These are phyloP conservation scores for Pandion haliaetus DNA, from an alignment of 2,113 vertebrate species.

Conservation along the genomic window DNA sequence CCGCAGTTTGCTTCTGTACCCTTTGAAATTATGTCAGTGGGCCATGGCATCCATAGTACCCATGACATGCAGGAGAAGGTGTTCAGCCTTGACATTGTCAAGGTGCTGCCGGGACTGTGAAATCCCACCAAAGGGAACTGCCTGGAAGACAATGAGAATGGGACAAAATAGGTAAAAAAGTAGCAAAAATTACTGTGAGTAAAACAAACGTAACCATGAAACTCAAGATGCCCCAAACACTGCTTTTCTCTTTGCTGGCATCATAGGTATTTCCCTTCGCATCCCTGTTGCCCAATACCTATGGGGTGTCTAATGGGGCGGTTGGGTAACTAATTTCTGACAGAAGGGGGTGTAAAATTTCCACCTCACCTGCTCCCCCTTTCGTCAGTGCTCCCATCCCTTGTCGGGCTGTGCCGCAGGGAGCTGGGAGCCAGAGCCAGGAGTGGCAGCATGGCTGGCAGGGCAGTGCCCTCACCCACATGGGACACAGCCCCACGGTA, in stretches of 20 bases:
- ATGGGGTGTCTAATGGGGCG: not conserved
- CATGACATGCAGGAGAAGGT: not conserved
- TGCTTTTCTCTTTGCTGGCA: not conserved
- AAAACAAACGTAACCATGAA: not conserved
- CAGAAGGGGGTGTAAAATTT: not conserved
- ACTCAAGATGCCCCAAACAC: not conserved
- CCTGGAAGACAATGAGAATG: not conserved
- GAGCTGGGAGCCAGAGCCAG: fast-evolving
- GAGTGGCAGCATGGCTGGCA: fast-evolving
- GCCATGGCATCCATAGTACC: not conserved
- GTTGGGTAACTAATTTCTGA: not conserved
- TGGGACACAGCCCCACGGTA: fast-evolving
- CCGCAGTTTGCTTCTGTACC: not conserved
- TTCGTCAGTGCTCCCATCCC: not conserved
- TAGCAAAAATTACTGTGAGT: not conserved
- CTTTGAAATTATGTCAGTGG: not conserved
- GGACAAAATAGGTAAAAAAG: not conserved
- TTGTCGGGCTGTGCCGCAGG: not conserved
- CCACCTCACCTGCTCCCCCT: not conserved
- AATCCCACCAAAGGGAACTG: not conserved
- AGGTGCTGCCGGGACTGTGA: not conserved
- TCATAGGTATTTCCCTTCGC: not conserved
- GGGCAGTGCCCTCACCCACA: not conserved
- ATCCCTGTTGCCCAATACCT: not conserved
- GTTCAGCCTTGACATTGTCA: not conserved